Evolutionary conservation across 2,888 invertebrate genomes (phyloP).

Genomic region (Eristalis pertinax): DNA sequence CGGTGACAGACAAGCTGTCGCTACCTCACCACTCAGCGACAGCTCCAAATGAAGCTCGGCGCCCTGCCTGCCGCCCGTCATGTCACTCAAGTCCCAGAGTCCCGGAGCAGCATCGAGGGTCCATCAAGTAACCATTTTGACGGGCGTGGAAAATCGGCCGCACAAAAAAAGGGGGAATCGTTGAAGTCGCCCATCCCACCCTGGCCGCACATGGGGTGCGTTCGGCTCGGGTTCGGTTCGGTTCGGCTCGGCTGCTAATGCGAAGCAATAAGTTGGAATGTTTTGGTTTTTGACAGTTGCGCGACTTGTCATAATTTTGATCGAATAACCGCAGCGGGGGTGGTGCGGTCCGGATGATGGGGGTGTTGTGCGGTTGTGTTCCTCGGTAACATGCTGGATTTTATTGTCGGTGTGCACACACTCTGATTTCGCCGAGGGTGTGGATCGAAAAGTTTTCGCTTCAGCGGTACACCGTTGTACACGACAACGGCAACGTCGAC

Average conservation of each 20-base stretch:
- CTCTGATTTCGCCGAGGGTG: slow-evolving; percentile 59
- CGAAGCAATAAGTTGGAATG: slow-evolving; percentile 68
- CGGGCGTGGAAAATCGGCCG: slow-evolving; percentile 54
- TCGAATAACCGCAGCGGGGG: slow-evolving; percentile 60
- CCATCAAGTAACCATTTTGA: slow-evolving; percentile 70
- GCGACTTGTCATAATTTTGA: slow-evolving; percentile 73
- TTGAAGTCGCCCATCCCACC: slow-evolving; percentile 1
- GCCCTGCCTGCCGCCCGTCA: slow-evolving; percentile 9
- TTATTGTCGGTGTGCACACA: slow-evolving; percentile 72
- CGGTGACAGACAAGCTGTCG: slow-evolving; percentile 71
- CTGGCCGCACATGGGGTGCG: slow-evolving; percentile 36
- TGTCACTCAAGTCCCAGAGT: slow-evolving; percentile 41
- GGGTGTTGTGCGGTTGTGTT: slow-evolving; percentile 58
- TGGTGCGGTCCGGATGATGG: slow-evolving; percentile 2
- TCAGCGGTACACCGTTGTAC: slow-evolving; percentile 31
- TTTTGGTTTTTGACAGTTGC: slow-evolving; percentile 72
- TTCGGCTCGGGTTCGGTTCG: neutral
- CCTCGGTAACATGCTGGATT: slow-evolving; percentile 69
- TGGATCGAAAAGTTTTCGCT: slow-evolving; percentile 65
- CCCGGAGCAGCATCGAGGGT: slow-evolving; percentile 49
- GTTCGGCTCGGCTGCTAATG: slow-evolving; percentile 34
- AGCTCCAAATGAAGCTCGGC: neutral
- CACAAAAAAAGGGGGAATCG: slow-evolving; percentile 3
- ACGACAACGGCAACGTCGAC: slow-evolving; percentile 37
- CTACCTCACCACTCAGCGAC: slow-evolving; percentile 40